These are phyloP conservation scores for Nezara viridula DNA, from an alignment of 2,888 invertebrate species.

Conservation along the genomic window DNA sequence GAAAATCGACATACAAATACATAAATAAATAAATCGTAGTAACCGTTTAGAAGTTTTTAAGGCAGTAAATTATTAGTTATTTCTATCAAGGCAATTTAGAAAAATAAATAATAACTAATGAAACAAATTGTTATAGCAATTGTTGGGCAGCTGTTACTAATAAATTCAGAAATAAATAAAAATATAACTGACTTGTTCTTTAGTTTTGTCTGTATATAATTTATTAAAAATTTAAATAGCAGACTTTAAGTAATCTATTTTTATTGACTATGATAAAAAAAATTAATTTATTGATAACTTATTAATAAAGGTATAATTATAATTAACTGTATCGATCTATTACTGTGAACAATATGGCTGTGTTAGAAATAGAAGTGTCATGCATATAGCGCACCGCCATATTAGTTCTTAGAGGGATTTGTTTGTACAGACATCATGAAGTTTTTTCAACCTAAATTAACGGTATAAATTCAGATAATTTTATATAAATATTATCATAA, in stretches of 20 bases:
- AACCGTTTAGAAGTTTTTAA: too few species aligned
- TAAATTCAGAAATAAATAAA: too few species aligned
- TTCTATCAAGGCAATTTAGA: too few species aligned
- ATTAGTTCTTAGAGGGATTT: not conserved
- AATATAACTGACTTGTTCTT: not conserved
- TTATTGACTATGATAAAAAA: not conserved
- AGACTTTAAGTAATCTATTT: not conserved
- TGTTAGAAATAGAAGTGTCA: not conserved
- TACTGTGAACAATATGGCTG: not conserved
- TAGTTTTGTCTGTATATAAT: not conserved
- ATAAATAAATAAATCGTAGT: too few species aligned
- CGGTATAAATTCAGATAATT: not conserved
- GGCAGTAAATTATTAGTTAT: too few species aligned
- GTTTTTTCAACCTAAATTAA: not conserved
- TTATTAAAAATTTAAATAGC: not conserved
- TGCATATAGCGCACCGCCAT: not conserved
- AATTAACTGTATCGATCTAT: not conserved
- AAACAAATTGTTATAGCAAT: too few species aligned
- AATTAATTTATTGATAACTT: not conserved
- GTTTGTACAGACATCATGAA: not conserved
- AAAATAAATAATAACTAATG: too few species aligned
- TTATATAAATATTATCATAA: not conserved
- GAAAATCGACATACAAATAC: too few species aligned
- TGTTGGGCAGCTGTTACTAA: too few species aligned
- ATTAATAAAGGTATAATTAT: not conserved